Percentiles rank a stretch among this genome's conserved stretches.
phyloP scores from a whole-genome alignment of 2,888 invertebrate species.

The Netelia inedita region DNA sequence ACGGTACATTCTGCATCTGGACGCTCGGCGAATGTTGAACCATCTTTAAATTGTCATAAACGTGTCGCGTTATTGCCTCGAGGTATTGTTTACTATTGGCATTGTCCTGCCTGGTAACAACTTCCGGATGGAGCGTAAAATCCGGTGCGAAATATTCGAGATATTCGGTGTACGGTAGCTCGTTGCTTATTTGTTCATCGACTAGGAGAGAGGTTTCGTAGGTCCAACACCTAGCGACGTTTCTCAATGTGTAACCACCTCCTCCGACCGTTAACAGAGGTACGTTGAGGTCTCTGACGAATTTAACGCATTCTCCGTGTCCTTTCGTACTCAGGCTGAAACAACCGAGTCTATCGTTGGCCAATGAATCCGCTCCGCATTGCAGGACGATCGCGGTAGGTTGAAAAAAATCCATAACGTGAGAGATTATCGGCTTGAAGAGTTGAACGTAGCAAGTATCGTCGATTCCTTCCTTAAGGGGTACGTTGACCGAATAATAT shows the following conservation, averaged over 20 bases:
- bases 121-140: conserved; percentile 97
- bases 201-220: conserved; percentile 98
- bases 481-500: conserved; percentile 99
- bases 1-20: conserved; percentile 98
- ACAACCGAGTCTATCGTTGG: conserved; percentile 97
- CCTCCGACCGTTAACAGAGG: conserved; percentile 96
- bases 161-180: conserved; percentile 98
- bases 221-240: conserved; percentile 99
- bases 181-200: conserved; percentile 97
- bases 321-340: conserved; percentile 98
- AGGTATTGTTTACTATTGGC: conserved; percentile 98
- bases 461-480: conserved; percentile 98
- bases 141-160: conserved; percentile 99
- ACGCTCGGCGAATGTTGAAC: conserved; percentile 97
- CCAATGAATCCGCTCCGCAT: conserved; percentile 99
- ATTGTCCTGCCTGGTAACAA: conserved; percentile 94
- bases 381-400: conserved; percentile 98
- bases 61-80: conserved; percentile 95
- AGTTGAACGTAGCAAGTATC: conserved; percentile 96
- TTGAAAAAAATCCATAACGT: conserved; percentile 98
- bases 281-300: conserved; percentile 96
- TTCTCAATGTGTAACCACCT: conserved; percentile 95
- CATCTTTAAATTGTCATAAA: conserved; percentile 97
- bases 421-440: conserved; percentile 96
- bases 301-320: conserved; percentile 99